Base-by-base conservation (phyloP, 2,888 invertebrate genomes). In the Saturnia pavonia region DNA sequence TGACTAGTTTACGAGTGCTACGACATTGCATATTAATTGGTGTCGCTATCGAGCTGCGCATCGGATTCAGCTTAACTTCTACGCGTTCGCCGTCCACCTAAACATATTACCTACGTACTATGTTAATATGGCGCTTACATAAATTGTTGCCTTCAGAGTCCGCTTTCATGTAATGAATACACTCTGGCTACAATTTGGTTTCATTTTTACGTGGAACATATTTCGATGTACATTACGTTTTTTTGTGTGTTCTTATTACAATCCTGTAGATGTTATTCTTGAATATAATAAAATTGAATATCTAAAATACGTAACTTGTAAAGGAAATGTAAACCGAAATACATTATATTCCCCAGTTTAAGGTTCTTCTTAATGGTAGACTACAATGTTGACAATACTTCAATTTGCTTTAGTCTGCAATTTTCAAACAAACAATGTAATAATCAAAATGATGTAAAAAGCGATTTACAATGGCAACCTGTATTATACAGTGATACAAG, bases 1-100 rank as follows among this genome's bases (percentile, higher is more conserved):
- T 92, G 93, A 92, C 91, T 91, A 88, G 91, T 92, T 91, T 91
- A 92, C 92, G 92, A 90, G 90, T 89, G 86, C 88, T 86, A 86
- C 88, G 90, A 91, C 92, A 91, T 91, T 90, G 93, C 92, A 93
- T 93, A 93, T 93, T 92, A 93, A 93, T 93, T 92, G 92, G 88
- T 89, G 89, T 87, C 85, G 87, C 85, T 93, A 92, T 92, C 92
- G 87, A 88, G 78, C 82, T 83, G 86, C 86, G 87, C 91, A 92
- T 91, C 91, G 88, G 78, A 78, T 83, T 77, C 90, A 86, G 88
- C 90, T 88, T 87, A 85, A 88, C 90, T 87, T 83, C 88, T 84
- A 85, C 85, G 54, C 43, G 48, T 43, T 40, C 70, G 22, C 51
- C 43, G 48, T 43, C 48, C 70, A 34, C 51, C 65, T 34, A 54